Evolutionary conservation across 1,140 invertebrate genomes (phyloP), one percentile per base, ranked within the genome.

Genomic region (Ladona fulva): DNA sequence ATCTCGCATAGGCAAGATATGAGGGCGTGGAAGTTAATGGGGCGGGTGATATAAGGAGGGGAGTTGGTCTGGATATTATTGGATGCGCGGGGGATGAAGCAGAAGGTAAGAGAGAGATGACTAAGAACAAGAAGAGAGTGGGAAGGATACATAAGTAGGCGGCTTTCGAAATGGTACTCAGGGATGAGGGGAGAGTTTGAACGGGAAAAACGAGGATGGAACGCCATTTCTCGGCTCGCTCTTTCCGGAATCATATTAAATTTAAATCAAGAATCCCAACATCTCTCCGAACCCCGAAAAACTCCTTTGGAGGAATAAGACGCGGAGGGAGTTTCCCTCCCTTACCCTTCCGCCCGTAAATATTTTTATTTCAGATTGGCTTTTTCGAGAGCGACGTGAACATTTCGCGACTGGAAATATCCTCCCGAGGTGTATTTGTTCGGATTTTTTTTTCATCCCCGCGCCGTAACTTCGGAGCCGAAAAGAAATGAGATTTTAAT

Each of bases 221-320:
- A 52, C 44, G 44, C 44, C 19, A 52, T 52, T 52, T 52, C 44
- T 52, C 44, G 19, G 44, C 44, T 52, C n/a, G 52, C 52, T 66
- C 52, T 66, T 66, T 66, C 14, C 52, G 52, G 52, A 66, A 66
- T 66, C 52, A 66, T 66, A 66, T 66, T 66, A 66, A 66, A 66
- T 66, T 66, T 66, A 66, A 66, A 66, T 66, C 52, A 66, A 66
- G 52, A 66, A 66, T 22, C 52, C 52, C 52, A 66, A 66, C 52
- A 66, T 66, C 52, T 66, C 52, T 66, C 12, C 44, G 44, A 52
- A 10, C 44, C 44, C 44, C n/a, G n/a, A n/a, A 52, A 19, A 52
- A 52, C 44, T 52, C 44, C 44, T 11, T n/a, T n/a, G 19, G 44
- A 16, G 3, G 14, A 66, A 66, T 66, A 66, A 66, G 52, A 66